These are phyloP conservation scores for Scaptodrosophila latifasciaeformis DNA, from an alignment of 2,888 invertebrate species.

Conservation along the genomic window DNA sequence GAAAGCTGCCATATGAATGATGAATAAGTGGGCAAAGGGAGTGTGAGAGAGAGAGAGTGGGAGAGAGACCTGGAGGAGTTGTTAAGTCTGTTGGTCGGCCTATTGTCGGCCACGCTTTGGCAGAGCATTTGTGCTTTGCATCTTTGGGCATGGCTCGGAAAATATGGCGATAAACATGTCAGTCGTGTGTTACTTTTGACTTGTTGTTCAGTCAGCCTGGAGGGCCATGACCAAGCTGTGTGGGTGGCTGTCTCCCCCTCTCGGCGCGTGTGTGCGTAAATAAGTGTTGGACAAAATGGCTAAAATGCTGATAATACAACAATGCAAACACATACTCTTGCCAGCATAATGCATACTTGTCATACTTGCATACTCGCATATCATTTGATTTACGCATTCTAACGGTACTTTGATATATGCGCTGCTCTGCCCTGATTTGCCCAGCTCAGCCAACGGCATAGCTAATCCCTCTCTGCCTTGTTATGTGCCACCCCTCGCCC, in stretches of 20 bases:
- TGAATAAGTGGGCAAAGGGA: too few species aligned
- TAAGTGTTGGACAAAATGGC: not conserved
- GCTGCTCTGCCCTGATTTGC: conserved; percentile 34
- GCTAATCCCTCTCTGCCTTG: not conserved
- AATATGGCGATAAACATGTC: conserved; percentile 66
- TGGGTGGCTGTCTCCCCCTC: not conserved
- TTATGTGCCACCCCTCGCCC: not conserved
- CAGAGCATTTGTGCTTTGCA: conserved; percentile 54
- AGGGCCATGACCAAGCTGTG: not conserved
- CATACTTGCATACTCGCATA: conserved; percentile 62
- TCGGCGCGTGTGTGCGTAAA: not conserved
- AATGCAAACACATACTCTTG: conserved; percentile 54
- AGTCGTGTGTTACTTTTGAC: conserved; percentile 39
- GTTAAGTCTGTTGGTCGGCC: too few species aligned
- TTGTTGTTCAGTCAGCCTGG: conserved; percentile 8
- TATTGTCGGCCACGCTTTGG: conserved; percentile 57
- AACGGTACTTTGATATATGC: conserved; percentile 61
- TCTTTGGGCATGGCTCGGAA: conserved; percentile 62
- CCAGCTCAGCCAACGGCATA: not conserved
- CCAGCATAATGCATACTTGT: conserved; percentile 63
- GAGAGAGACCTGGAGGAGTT: too few species aligned
- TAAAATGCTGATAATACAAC: conserved; percentile 45
- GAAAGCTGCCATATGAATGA: too few species aligned
- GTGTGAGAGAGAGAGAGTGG: too few species aligned
- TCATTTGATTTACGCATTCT: conserved; percentile 63